These are phyloP conservation scores for Bujurquina vittata DNA, from an alignment of 2,113 vertebrate species.

Conservation along the genomic window DNA sequence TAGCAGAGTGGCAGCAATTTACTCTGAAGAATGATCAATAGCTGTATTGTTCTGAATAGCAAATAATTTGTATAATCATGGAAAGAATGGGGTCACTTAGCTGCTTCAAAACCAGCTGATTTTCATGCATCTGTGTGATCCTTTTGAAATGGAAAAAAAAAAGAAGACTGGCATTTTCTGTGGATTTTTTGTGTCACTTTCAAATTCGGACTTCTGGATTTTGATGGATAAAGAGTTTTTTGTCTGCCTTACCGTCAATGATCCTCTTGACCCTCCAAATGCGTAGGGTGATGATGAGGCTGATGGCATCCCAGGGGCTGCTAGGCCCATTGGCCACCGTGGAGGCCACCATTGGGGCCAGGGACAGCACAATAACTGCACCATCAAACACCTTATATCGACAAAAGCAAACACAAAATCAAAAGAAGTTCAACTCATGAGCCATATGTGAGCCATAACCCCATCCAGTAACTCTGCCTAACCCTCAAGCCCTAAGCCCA, in stretches of 20 bases:
- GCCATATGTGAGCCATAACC: background rate
- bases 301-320: conserved; percentile 99
- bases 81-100: conserved; percentile 44
- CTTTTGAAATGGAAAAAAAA: background rate
- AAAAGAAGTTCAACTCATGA: background rate
- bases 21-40: conserved; percentile 67
- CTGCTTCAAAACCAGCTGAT: conserved; percentile 23
- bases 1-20: conserved; percentile 62
- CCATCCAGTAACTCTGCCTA: background rate
- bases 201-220: background rate
- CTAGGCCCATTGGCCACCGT: conserved; percentile 97
- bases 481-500: background rate
- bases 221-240: background rate
- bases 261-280: conserved; percentile 98
- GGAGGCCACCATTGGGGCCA: conserved; percentile 99
- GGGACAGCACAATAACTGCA: conserved; percentile 93
- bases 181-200: background rate
- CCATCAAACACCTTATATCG: conserved; percentile 92
- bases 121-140: conserved; percentile 1
- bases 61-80: conserved; percentile 68
- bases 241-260: conserved; percentile 89
- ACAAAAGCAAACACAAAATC: background rate
- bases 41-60: conserved; percentile 65
- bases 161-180: background rate
- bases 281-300: conserved; percentile 95